phyloP scores from a whole-genome alignment of 2,113 vertebrate genomes.

The Misgurnus anguillicaudatus region DNA sequence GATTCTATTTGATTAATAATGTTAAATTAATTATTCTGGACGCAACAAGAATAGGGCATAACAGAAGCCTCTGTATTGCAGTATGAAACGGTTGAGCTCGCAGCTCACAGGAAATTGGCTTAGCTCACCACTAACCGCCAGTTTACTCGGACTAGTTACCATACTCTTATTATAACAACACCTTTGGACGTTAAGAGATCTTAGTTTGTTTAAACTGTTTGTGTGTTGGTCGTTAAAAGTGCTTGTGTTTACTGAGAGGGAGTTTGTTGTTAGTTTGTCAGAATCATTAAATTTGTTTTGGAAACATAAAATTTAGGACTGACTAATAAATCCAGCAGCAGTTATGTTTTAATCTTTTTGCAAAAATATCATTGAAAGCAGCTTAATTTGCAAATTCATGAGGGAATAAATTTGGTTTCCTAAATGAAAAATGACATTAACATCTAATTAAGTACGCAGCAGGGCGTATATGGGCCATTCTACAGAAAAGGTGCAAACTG shows the following conservation, averaged over 20 bases:
- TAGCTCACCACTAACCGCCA: not conserved
- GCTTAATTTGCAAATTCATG: not conserved
- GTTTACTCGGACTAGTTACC: not conserved
- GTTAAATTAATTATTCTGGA: not conserved
- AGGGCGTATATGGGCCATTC: too few species aligned
- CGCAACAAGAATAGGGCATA: not conserved
- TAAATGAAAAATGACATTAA: conserved; percentile 2
- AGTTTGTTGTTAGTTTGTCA: conserved; percentile 20
- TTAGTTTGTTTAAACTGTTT: not conserved
- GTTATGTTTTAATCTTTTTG: not conserved
- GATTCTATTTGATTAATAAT: not conserved
- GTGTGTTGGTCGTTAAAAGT: not conserved
- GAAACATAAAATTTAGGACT: conserved; percentile 2
- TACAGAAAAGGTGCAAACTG: too few species aligned
- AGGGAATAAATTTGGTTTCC: not conserved
- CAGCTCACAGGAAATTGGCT: conserved; percentile 22
- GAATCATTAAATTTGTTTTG: conserved; percentile 29
- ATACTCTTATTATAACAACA: not conserved
- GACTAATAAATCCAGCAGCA: not conserved
- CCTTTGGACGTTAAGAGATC: not conserved
- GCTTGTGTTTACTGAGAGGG: not conserved
- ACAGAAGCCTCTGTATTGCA: not conserved
- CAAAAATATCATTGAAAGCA: conserved; percentile 9
- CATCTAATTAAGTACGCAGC: too few species aligned
- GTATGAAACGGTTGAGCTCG: not conserved